phyloP scores from a whole-genome alignment of 2,797 vertebrate species.

The Fundulus diaphanus region DNA sequence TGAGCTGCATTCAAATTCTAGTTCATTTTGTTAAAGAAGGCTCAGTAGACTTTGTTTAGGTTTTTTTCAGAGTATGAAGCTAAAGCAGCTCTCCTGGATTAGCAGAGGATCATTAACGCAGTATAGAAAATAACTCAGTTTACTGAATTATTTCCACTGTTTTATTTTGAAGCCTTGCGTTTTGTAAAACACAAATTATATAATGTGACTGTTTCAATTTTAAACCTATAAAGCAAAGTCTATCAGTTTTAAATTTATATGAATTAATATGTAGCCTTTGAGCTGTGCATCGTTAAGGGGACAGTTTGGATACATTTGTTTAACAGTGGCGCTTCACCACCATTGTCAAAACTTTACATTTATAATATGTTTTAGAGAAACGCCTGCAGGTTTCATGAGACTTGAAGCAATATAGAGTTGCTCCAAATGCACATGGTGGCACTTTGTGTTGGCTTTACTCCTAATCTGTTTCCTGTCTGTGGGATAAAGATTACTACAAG shows the following conservation, averaged over 20 bases:
- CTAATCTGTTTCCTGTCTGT: slow-evolving; percentile 15
- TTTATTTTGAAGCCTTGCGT: not conserved
- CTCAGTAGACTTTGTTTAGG: too few relatives aligned
- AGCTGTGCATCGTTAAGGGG: not conserved
- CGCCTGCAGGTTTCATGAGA: not conserved
- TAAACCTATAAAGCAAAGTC: not conserved
- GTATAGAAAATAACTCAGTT: too few relatives aligned
- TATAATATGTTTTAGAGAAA: not conserved
- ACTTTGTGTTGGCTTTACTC: slow-evolving; percentile 3
- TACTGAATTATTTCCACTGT: not conserved
- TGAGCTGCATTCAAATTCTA: too few relatives aligned
- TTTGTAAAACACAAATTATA: not conserved
- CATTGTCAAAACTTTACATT: not conserved
- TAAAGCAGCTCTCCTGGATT: too few relatives aligned
- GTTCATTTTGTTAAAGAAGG: too few relatives aligned
- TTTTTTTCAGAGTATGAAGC: too few relatives aligned
- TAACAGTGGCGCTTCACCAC: not conserved
- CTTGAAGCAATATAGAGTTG: not conserved
- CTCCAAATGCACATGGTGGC: not conserved
- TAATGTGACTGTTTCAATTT: not conserved
- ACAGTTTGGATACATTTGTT: not conserved
- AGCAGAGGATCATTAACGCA: too few relatives aligned
- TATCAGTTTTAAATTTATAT: not conserved
- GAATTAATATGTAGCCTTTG: too few relatives aligned
- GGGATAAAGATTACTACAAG: slow-evolving; percentile 31